These are phyloP conservation scores for Montipora sp. DNA, from an alignment of 64 coral and sea anemone genomes.

Conservation along the genomic window DNA sequence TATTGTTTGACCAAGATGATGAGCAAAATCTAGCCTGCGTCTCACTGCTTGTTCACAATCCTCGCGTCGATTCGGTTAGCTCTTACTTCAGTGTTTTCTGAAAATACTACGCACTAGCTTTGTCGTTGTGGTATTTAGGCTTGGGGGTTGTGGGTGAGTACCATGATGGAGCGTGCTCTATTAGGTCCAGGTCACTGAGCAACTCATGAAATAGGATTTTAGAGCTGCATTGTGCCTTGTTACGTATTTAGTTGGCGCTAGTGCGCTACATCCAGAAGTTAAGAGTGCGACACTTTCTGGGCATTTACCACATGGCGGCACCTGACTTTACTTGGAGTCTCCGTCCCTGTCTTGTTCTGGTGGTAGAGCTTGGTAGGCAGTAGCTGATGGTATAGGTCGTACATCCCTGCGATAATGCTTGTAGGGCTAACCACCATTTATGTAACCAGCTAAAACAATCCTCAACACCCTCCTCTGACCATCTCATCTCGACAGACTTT, in stretches of 20 bases:
- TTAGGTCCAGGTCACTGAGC: neutral
- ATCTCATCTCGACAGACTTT: no score
- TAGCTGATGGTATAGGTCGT: conserved; percentile 5
- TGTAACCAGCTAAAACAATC: no score
- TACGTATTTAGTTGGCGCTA: neutral
- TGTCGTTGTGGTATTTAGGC: neutral
- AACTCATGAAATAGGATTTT: neutral
- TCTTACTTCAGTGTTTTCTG: no score
- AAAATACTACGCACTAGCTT: no score
- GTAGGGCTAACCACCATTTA: neutral
- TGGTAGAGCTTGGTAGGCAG: neutral
- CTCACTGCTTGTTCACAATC: no score
- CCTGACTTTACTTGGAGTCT: neutral
- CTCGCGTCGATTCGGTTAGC: no score
- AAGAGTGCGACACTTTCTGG: conserved; percentile 1
- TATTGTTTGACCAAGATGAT: no score
- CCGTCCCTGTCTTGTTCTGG: neutral
- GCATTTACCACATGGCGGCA: conserved; percentile 10
- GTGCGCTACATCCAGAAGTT: neutral
- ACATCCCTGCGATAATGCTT: neutral
- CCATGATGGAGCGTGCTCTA: neutral
- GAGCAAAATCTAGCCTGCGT: no score
- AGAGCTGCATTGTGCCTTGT: neutral
- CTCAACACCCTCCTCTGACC: no score
- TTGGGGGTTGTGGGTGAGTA: neutral